These are phyloP conservation scores for Dicentrarchus labrax DNA, from an alignment of 2,113 vertebrate species.

Conservation along the genomic window DNA sequence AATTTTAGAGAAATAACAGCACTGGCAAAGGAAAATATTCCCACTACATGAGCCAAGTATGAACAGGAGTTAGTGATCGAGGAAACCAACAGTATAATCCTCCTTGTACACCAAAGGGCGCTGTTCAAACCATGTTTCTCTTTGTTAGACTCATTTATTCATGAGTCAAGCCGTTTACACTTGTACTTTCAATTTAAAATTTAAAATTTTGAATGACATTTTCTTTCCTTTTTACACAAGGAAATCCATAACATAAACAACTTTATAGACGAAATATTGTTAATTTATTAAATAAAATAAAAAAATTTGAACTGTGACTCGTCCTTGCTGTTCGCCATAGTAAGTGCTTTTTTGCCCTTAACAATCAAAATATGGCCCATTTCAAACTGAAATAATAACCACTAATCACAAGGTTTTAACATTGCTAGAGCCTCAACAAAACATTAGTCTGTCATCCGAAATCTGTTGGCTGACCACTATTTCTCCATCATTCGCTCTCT, in stretches of 20 bases:
- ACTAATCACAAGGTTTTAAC: neutral
- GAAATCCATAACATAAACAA: neutral
- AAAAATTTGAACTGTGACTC: no score
- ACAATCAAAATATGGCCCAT: neutral
- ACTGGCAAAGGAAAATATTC: constrained; percentile 30
- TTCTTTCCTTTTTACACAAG: neutral
- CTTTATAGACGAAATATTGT: no score
- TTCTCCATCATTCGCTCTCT: constrained; percentile 47
- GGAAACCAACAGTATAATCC: neutral
- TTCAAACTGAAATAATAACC: constrained; percentile 8
- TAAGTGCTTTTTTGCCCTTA: no score
- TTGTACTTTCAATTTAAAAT: neutral
- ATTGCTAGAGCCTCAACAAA: neutral
- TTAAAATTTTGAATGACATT: neutral
- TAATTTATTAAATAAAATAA: no score
- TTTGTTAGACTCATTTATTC: neutral
- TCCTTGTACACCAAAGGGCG: neutral
- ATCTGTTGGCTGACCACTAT: constrained; percentile 16
- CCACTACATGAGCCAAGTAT: constrained; percentile 14
- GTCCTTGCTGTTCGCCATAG: no score
- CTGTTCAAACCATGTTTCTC: neutral
- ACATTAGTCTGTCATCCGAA: constrained; percentile 28
- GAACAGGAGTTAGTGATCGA: constrained; percentile 7
- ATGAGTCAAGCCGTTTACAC: neutral
- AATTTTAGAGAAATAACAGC: constrained; percentile 41